Evolutionary conservation across 2,113 vertebrate species (phyloP).

Genomic region (Pomatorhinus ruficollis): DNA sequence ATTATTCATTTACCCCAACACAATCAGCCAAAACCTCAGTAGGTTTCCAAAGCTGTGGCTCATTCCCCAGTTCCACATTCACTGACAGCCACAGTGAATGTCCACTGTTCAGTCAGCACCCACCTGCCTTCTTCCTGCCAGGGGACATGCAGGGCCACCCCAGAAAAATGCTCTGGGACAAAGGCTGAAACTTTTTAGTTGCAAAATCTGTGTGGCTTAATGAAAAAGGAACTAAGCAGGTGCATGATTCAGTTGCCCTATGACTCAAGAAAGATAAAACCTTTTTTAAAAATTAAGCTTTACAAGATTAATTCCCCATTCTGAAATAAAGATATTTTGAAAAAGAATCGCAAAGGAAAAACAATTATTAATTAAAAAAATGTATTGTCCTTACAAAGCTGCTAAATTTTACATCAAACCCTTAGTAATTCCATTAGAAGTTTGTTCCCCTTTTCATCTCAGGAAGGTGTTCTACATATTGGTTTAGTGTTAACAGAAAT

Average conservation of each 20-base stretch:
- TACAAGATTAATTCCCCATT: not conserved
- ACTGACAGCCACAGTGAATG: not conserved
- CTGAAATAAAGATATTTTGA: not conserved
- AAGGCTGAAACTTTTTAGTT: not conserved
- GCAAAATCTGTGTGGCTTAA: not conserved
- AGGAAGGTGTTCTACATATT: conserved; percentile 4
- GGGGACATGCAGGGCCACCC: not conserved
- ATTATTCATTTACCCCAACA: not conserved
- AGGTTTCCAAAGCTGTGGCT: not conserved
- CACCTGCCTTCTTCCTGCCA: not conserved
- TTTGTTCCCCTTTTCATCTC: not conserved
- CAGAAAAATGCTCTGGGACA: not conserved
- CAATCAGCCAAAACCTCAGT: not conserved
- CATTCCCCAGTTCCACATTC: not conserved
- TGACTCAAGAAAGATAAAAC: not conserved
- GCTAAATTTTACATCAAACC: not conserved
- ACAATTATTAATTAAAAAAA: not conserved
- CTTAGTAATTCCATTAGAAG: not conserved
- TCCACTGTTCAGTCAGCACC: not conserved
- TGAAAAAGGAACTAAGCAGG: not conserved
- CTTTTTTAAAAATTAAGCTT: not conserved
- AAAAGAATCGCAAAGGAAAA: not conserved
- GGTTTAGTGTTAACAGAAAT: conserved; percentile 25
- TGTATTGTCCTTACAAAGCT: not conserved
- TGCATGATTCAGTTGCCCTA: not conserved